Percentiles rank a stretch among this genome's conserved stretches.
Evolutionary conservation across 2,113 vertebrate genomes (phyloP).

Genomic region (Lophius piscatorius): DNA sequence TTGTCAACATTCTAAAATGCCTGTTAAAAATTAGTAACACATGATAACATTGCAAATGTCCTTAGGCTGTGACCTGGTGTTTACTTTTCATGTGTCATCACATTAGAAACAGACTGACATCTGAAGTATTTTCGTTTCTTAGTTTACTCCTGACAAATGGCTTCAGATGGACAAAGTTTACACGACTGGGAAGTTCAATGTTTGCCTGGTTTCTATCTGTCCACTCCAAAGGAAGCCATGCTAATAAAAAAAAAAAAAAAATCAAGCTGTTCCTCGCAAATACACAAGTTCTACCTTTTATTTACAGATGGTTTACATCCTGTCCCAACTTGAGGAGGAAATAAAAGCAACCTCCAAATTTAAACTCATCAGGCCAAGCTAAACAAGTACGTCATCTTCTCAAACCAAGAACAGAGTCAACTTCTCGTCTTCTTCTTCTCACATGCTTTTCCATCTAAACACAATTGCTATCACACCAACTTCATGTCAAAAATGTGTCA

Average conservation of each 20-base stretch:
- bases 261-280: background rate
- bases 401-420: background rate
- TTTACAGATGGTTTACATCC: constrained; percentile 21
- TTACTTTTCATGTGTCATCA: background rate
- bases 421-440: background rate
- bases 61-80: background rate
- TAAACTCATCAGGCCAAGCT: constrained; percentile 31
- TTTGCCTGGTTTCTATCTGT: constrained; percentile 44
- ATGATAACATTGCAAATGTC: background rate
- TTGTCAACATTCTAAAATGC: no score
- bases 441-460: background rate
- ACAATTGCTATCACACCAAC: no score
- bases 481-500: no score
- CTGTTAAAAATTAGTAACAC: no score
- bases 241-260: background rate
- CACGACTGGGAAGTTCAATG: constrained; percentile 44
- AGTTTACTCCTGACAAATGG: constrained; percentile 39
- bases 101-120: constrained; percentile 3
- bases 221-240: background rate
- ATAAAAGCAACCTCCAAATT: constrained; percentile 19
- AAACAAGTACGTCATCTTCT: constrained; percentile 23
- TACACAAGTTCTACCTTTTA: constrained; percentile 14
- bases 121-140: constrained; percentile 29
- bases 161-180: constrained; percentile 45
- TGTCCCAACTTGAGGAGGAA: constrained; percentile 28